Percentiles rank a stretch among this genome's conserved stretches.
These are phyloP conservation scores for Dorcus hopei DNA, from an alignment of 2,888 invertebrate genomes.

Conservation along the genomic window DNA sequence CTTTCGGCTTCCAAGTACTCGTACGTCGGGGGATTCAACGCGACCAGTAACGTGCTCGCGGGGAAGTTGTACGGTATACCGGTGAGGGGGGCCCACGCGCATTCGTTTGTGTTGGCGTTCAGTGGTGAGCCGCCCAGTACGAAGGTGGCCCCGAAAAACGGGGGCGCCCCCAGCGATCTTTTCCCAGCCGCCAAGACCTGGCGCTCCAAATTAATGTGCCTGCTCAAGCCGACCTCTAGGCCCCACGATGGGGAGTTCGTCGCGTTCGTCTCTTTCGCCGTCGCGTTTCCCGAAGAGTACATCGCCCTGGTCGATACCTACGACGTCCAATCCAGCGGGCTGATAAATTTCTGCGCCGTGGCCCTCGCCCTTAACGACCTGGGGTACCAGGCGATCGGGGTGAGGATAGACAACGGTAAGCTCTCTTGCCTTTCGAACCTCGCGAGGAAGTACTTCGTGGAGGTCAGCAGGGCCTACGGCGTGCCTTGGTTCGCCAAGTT, in stretches of 20 bases:
- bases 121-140: conserved; percentile 58
- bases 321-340: conserved; percentile 95
- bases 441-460: conserved; percentile 76
- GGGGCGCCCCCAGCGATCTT: conserved; percentile 56
- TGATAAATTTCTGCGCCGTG: conserved; percentile 94
- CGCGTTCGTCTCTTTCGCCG: conserved; percentile 88
- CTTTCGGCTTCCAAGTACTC: conserved; percentile 96
- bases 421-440: conserved; percentile 90
- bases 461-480: conserved; percentile 69
- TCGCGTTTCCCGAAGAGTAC: conserved; percentile 92
- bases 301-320: conserved; percentile 97
- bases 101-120: conserved; percentile 95
- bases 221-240: conserved; percentile 76
- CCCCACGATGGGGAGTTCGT: conserved; percentile 93
- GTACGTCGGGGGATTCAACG: conserved; percentile 96
- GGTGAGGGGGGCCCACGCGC: conserved; percentile 95
- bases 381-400: conserved; percentile 85
- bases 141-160: conserved; percentile 37
- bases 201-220: conserved; percentile 63
- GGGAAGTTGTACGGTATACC: conserved; percentile 97
- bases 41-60: conserved; percentile 96
- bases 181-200: conserved; percentile 64
- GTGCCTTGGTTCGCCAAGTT: conserved; percentile 81
- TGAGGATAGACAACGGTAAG: conserved; percentile 96
- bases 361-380: conserved; percentile 86